Evolutionary conservation across 2,888 invertebrate genomes (phyloP), one percentile per base, ranked within the genome.

Genomic region (Laothoe populi): DNA sequence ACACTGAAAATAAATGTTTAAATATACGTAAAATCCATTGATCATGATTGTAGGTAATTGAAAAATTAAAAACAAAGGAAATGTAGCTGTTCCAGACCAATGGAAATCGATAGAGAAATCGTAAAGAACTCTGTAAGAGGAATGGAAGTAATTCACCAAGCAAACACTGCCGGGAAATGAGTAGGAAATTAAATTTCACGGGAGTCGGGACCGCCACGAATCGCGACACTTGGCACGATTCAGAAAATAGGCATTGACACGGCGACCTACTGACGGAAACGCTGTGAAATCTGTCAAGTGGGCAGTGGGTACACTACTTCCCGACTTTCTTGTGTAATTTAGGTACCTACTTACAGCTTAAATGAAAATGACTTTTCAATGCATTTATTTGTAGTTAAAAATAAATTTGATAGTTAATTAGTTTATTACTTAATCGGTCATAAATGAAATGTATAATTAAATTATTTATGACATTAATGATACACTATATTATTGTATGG

Each of bases 161-260:
- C 70, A 77, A 81, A 78, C 72, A 70, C 60, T 73, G 72, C 63
- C 75, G 74, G 81, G 80, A 84, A 83, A 84, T 81, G 77, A 81
- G 72, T 73, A 82, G 81, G 84, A 85, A 84, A 86, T 86, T 81
- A 82, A 83, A 82, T 82, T 82, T 81, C 77, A 72, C 70, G 69
- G 75, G 38, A 38, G 38, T 38, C 38, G 38, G 38, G 65, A 68
- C 61, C 67, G 70, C 61, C 59, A 66, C 66, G 64, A 66, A 60
- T 65, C 49, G 64, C 68, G 69, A 70, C 71, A 69, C 70, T 75
- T 71, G 68, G 69, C 68, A 67, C 62, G 63, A 64, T 66, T 69
- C 68, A 62, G 63, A 66, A 68, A 69, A 70, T 67, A 69, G 64
- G 68, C 48, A 68, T 61, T 66, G 70, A 72, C 69, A 70, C 60